Percentiles rank a stretch among this genome's conserved stretches.
Conservation (phyloP, 64 coral and sea anemone species). For the Actinia tenebrosa region DNA sequence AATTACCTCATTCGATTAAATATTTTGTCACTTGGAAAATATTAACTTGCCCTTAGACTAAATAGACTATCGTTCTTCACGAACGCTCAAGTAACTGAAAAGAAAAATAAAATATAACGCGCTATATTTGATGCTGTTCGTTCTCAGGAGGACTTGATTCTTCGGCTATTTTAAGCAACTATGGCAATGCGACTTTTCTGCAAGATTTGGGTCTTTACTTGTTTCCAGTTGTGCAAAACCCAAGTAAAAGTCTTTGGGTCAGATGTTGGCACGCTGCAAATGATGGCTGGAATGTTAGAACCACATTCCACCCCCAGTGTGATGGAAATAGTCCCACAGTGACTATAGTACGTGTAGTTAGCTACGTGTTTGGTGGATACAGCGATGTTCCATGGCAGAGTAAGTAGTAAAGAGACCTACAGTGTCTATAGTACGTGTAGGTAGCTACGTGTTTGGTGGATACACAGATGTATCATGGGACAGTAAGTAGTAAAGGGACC, state of each 20-base stretch:
- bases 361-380: constrained; percentile 45
- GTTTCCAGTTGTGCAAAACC: neutral
- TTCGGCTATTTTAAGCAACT: neutral
- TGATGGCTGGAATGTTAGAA: constrained; percentile 2
- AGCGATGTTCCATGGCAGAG: constrained; percentile 29
- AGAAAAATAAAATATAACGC: neutral
- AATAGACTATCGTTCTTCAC: too few relatives aligned
- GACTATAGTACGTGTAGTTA: constrained; percentile 21
- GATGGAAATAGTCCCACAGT: constrained; percentile 33
- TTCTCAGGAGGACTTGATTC: constrained; percentile 23
- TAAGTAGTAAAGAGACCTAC: neutral
- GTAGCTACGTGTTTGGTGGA: too few relatives aligned
- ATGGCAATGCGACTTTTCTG: neutral
- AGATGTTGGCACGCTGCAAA: constrained; percentile 4
- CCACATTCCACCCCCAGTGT: constrained; percentile 25
- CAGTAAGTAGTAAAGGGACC: too few relatives aligned
- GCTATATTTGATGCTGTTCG: neutral
- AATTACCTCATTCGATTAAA: too few relatives aligned
- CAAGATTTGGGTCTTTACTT: constrained; percentile 5
- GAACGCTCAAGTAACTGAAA: too few relatives aligned
- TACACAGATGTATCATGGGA: too few relatives aligned
- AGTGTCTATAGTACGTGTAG: too few relatives aligned
- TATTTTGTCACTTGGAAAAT: too few relatives aligned
- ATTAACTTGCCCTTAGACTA: too few relatives aligned
- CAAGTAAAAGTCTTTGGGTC: constrained; percentile 17